Evolutionary conservation across 1,140 invertebrate genomes (phyloP), one percentile per base, ranked within the genome.

Genomic region (Manduca sexta): DNA sequence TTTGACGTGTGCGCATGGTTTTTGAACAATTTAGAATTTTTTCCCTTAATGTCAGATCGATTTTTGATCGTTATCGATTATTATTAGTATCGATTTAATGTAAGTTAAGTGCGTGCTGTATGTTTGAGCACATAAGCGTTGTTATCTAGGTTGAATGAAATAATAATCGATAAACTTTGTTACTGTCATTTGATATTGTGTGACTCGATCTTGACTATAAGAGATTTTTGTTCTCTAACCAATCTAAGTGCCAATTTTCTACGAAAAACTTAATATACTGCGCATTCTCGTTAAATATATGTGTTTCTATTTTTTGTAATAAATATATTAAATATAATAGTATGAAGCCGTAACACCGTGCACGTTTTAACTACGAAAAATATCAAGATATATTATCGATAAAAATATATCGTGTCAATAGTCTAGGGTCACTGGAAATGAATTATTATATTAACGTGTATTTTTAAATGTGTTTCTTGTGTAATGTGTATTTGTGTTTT

Each of bases 341-440:
- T 43, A 43, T 43, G 12, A 43, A 43, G 41, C 41, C 26, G 41
- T 21, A 43, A 43, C 29, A 29, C 21, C 41, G 41, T 43, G 41
- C 41, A 43, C 21, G 14, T 40, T 43, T 43, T 43, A 43, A 43
- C 41, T 43, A 43, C 26, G 21, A 31, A 13, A 43, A 43, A 11
- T 26, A 26, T 26, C 21, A 26, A 3, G 21, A 26, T 5, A 26
- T 26, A 26, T 29, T 43, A 43, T 40, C n/a, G 30, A 10, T 43
- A 30, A 31, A 43, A 43, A 8, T 31, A 43, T 43, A 26, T 26
- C 4, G 21, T 31, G 12, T 30, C 11, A 43, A 30, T 39, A 11
- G 6, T 30, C 11, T 43, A 43, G 41, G 41, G 41, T 30, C 41
- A 43, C 41, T 43, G 41, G 41, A 43, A 43, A 31, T 40, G 41